A percentile compares a stretch with the other conserved stretches of the same genome.
phyloP scores from a whole-genome alignment of 1,140 invertebrate species.

The Drosophila simulans region DNA sequence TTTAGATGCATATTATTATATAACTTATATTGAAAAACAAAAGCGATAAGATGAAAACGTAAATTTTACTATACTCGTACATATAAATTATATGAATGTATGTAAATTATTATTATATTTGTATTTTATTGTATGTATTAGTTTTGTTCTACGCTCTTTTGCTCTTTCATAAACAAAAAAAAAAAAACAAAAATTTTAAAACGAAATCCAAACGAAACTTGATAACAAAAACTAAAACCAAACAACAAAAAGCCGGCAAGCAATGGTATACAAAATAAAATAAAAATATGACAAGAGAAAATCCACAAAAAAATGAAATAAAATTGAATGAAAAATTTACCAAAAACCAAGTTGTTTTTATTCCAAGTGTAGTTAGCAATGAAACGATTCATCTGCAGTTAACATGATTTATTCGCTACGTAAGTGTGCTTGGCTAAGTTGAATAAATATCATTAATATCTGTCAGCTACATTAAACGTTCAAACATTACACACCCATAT shows the following conservation, averaged over 20 bases:
- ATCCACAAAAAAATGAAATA: slow-evolving; percentile 56
- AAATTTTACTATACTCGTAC: slow-evolving; percentile 74
- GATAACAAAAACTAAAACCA: slow-evolving; percentile 42
- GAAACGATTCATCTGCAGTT: not conserved
- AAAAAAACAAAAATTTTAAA: slow-evolving; percentile 41
- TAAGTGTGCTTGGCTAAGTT: slow-evolving; percentile 19
- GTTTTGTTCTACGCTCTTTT: slow-evolving; percentile 84
- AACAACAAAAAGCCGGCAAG: slow-evolving; percentile 62
- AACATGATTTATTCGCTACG: slow-evolving; percentile 37
- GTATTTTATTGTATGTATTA: slow-evolving; percentile 83
- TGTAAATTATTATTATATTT: slow-evolving; percentile 80
- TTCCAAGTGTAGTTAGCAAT: not conserved
- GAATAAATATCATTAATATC: slow-evolving; percentile 16
- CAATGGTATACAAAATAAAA: slow-evolving; percentile 74
- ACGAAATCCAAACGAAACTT: slow-evolving; percentile 38
- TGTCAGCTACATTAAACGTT: slow-evolving; percentile 15
- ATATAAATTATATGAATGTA: slow-evolving; percentile 73
- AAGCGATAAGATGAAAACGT: slow-evolving; percentile 40
- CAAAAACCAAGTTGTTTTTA: slow-evolving; percentile 13
- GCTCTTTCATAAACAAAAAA: slow-evolving; percentile 83
- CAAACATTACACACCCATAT: slow-evolving; percentile 19
- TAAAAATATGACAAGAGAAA: slow-evolving; percentile 46
- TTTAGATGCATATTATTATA: slow-evolving; percentile 64
- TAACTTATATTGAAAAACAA: slow-evolving; percentile 49
- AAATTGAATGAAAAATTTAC: slow-evolving; percentile 59